Conservation (phyloP, 1,140 invertebrate species). For the Calephelis nemesis region DNA sequence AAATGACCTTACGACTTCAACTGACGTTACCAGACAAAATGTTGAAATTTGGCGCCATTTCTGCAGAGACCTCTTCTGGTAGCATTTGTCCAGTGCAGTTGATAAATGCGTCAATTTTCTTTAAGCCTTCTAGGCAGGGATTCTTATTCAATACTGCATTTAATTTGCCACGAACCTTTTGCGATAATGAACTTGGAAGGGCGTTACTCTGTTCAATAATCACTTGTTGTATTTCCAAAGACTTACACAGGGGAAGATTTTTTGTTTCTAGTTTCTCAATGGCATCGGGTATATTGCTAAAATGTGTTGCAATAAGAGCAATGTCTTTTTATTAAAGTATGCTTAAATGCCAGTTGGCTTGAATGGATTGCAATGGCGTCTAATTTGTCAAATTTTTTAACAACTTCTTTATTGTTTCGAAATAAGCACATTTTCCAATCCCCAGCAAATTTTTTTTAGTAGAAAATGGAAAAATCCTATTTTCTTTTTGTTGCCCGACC, state of each 20-base stretch:
- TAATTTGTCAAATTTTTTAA: neutral
- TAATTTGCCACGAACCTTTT: slow-evolving; percentile 31
- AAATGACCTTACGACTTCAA: slow-evolving; percentile 30
- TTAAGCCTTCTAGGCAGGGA: slow-evolving; percentile 17
- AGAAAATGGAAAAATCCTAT: no score
- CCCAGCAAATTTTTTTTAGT: no score
- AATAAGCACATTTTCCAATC: neutral
- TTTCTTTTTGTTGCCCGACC: no score
- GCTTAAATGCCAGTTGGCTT: neutral
- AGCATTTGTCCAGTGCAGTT: slow-evolving; percentile 19
- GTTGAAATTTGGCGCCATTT: slow-evolving; percentile 31
- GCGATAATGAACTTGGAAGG: slow-evolving; percentile 23
- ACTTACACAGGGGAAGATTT: neutral
- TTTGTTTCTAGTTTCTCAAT: slow-evolving; percentile 4
- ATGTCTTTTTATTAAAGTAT: neutral
- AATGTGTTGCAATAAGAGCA: neutral
- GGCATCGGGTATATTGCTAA: neutral
- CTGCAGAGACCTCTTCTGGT: slow-evolving; percentile 25
- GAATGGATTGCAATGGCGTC: neutral
- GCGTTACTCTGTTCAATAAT: slow-evolving; percentile 27
- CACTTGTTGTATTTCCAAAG: neutral
- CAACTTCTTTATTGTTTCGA: neutral
- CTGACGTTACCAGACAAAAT: slow-evolving; percentile 30
- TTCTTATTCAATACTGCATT: slow-evolving; percentile 28
- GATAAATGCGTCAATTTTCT: slow-evolving; percentile 29